Evolutionary conservation across 2,888 invertebrate species (phyloP).

Genomic region (Machimus atricapillus): DNA sequence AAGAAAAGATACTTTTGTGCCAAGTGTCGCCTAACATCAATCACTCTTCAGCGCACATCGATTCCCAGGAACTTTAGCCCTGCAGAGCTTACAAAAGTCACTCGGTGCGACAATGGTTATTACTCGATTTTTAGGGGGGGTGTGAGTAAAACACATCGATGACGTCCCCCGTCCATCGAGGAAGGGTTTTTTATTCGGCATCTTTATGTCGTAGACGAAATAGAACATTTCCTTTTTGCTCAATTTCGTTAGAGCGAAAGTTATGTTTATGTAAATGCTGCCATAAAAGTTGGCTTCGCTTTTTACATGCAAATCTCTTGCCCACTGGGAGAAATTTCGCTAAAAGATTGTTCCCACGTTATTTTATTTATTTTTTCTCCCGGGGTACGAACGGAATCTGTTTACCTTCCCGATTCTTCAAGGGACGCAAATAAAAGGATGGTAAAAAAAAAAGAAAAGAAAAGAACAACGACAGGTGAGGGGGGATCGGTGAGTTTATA

Average conservation of each 20-base stretch:
- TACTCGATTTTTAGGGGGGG: background rate
- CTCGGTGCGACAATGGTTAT: conserved; percentile 6
- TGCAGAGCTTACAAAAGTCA: background rate
- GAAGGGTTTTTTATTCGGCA: background rate
- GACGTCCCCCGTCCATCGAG: background rate
- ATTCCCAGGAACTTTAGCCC: background rate
- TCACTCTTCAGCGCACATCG: background rate
- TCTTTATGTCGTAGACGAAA: background rate
- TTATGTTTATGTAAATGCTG: conserved; percentile 43
- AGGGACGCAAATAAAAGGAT: background rate
- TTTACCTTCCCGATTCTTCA: background rate
- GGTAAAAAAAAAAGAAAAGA: background rate
- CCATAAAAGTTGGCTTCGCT: conserved; percentile 43
- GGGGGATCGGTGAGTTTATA: background rate
- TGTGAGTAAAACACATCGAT: background rate
- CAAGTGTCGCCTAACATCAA: conserved; percentile 9
- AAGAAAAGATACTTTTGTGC: background rate
- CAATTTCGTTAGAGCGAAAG: conserved; percentile 19
- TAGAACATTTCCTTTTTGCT: background rate
- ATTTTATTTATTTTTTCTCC: background rate
- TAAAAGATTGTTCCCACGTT: conserved; percentile 19
- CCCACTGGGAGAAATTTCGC: conserved; percentile 31
- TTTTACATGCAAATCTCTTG: conserved; percentile 43
- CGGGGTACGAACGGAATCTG: background rate
- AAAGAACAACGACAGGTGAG: background rate